phyloP scores from a whole-genome alignment of 2,888 invertebrate genomes.

The Emesis furor region DNA sequence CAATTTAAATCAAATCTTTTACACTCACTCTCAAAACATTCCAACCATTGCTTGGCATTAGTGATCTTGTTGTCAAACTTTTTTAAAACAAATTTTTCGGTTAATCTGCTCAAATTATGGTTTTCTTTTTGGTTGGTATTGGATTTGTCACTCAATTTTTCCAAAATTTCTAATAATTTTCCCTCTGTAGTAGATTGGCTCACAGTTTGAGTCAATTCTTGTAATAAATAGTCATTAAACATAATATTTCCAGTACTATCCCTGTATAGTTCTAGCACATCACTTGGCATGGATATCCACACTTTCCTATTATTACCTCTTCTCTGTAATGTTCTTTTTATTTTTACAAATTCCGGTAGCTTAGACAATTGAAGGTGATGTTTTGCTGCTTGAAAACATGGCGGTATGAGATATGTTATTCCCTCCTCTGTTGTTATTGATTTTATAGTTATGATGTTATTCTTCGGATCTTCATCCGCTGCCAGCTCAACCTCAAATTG shows the following conservation, averaged over 20 bases:
- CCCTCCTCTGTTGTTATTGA: constrained; percentile 14
- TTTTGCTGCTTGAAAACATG: constrained; percentile 34
- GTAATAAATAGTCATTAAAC: constrained; percentile 38
- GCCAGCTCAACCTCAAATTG: constrained; percentile 39
- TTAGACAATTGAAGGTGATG: constrained; percentile 30
- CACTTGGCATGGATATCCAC: constrained; percentile 33
- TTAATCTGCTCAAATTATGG: constrained; percentile 27
- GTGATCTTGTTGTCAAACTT: constrained; percentile 31
- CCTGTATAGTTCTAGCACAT: constrained; percentile 10
- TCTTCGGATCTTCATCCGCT: constrained; percentile 33
- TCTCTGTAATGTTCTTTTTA: constrained; percentile 36
- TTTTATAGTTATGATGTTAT: neutral
- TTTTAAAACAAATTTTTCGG: constrained; percentile 27
- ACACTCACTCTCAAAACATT: constrained; percentile 40
- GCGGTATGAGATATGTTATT: constrained; percentile 30
- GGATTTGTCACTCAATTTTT: constrained; percentile 32
- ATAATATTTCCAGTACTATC: constrained; percentile 35
- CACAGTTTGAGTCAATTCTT: constrained; percentile 24
- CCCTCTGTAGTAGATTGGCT: constrained; percentile 16
- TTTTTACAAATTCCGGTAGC: constrained; percentile 29
- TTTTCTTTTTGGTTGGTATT: neutral
- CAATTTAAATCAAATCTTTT: constrained; percentile 33
- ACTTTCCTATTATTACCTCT: constrained; percentile 37
- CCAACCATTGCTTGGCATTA: constrained; percentile 30
- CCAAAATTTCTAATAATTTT: constrained; percentile 35